These are phyloP conservation scores for Morus bassanus DNA, from an alignment of 2,797 vertebrate genomes.

Conservation along the genomic window DNA sequence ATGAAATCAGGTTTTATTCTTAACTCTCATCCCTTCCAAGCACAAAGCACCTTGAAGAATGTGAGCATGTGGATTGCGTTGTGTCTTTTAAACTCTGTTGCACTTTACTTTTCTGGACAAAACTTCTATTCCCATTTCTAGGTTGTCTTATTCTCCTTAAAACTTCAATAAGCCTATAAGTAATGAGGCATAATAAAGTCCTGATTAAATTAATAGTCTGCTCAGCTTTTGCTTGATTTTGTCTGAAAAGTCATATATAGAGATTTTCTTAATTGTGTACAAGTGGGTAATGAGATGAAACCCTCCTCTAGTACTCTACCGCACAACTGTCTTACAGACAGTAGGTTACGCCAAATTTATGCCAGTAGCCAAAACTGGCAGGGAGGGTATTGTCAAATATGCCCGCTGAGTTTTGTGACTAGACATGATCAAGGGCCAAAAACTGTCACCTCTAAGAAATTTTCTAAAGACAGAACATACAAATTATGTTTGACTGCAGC, in stretches of 20 bases:
- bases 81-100: background rate
- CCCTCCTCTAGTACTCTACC: background rate
- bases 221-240: background rate
- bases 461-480: background rate
- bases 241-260: background rate
- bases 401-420: background rate
- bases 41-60: background rate
- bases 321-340: background rate
- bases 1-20: background rate
- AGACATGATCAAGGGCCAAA: background rate
- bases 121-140: background rate
- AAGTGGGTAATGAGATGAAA: background rate
- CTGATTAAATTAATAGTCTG: background rate
- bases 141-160: background rate
- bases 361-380: background rate
- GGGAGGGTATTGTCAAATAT: background rate
- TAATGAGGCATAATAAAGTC: background rate
- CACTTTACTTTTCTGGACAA: background rate
- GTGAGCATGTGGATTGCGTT: background rate
- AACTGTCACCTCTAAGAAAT: background rate
- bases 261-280: background rate
- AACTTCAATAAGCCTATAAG: background rate
- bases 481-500: background rate
- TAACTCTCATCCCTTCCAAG: background rate
- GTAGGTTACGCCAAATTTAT: background rate